Percentiles rank a stretch among this genome's conserved stretches.
Conservation (phyloP, 2,113 vertebrate genomes). For the Anthoscopus minutus region DNA sequence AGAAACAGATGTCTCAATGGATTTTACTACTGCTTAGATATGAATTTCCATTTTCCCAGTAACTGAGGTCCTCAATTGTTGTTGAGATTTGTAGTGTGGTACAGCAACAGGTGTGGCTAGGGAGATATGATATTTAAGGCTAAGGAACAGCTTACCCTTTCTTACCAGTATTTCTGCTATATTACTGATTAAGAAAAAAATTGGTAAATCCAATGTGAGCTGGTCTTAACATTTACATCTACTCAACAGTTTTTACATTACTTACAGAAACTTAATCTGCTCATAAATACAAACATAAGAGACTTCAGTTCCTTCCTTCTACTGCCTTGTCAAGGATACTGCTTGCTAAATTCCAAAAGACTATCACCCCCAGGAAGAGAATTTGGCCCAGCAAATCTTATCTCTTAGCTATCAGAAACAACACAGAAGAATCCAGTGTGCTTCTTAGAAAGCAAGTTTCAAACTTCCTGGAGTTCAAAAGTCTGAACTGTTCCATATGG, state of each 20-base stretch:
- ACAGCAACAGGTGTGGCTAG: not conserved
- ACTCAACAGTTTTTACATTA: not conserved
- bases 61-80: not conserved
- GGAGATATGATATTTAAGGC: not conserved
- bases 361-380: not conserved
- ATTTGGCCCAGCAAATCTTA: not conserved
- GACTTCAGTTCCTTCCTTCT: not conserved
- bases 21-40: not conserved
- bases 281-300: not conserved
- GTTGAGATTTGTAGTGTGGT: not conserved
- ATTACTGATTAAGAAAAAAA: not conserved
- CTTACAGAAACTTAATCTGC: not conserved
- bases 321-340: not conserved
- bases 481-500: not conserved
- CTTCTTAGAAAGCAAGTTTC: conserved; percentile 31
- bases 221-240: not conserved
- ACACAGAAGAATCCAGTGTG: not conserved
- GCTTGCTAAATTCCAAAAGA: not conserved
- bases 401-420: not conserved
- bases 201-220: not conserved
- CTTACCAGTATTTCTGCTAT: not conserved
- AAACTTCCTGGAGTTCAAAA: not conserved
- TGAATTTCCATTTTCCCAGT: not conserved
- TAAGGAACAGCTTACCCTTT: not conserved
- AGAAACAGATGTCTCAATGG: not conserved